phyloP scores from a whole-genome alignment of 2,888 invertebrate species.

The Perdita meconis region DNA sequence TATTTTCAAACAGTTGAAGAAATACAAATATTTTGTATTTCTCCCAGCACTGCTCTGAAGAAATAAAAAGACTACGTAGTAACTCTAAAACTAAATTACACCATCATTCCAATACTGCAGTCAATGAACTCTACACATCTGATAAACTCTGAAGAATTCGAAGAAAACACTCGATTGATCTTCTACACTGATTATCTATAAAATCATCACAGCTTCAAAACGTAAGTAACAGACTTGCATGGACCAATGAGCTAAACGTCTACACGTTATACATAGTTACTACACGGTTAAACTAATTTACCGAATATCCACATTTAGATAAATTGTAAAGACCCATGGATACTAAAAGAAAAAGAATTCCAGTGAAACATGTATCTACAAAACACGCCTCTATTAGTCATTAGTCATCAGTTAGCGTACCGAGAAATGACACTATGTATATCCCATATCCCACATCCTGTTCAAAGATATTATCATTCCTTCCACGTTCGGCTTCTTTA shows the following conservation, averaged over 20 bases:
- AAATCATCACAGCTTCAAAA: neutral
- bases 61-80: neutral
- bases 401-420: too few species aligned
- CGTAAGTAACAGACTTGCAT: neutral
- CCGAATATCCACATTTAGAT: neutral
- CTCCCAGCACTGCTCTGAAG: neutral
- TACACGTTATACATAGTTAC: neutral
- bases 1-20: too few species aligned
- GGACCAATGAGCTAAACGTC: neutral
- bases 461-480: too few species aligned
- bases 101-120: neutral
- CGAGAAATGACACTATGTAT: too few species aligned
- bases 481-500: too few species aligned
- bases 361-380: too few species aligned
- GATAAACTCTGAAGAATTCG: neutral
- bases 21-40: too few species aligned
- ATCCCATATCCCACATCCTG: too few species aligned
- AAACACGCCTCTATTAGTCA: too few species aligned
- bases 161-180: neutral
- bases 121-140: neutral
- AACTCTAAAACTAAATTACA: neutral
- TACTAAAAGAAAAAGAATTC: too few species aligned
- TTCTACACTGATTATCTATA: neutral
- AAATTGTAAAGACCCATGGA: constrained; percentile 5
- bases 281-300: neutral